Percentiles rank a stretch among this genome's conserved stretches.
Evolutionary conservation across 2,113 vertebrate genomes (phyloP).

Genomic region (Budorcas taxicolor): DNA sequence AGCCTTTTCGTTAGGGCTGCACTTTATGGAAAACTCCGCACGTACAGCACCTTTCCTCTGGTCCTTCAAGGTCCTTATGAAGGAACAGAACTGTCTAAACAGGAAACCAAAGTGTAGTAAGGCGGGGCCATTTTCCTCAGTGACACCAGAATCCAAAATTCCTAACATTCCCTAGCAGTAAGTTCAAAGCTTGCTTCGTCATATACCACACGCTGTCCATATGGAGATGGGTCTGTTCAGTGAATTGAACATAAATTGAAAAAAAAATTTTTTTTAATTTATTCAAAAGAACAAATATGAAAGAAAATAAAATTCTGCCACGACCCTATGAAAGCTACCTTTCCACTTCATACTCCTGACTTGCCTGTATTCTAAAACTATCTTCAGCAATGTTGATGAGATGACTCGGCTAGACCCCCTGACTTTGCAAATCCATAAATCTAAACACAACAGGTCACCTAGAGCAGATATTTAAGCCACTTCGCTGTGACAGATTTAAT

Average conservation of each 20-base stretch:
- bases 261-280: not conserved
- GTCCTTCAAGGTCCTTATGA: not conserved
- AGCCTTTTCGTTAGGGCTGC: not conserved
- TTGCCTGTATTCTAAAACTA: not conserved
- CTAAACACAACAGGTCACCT: not conserved
- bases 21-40: constrained; percentile 14
- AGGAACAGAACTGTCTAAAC: constrained; percentile 45
- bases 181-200: not conserved
- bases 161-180: constrained; percentile 36
- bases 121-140: not conserved
- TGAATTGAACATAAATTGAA: not conserved
- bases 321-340: not conserved
- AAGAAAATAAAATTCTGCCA: constrained; percentile 5
- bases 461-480: not conserved
- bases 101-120: constrained; percentile 13
- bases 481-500: not conserved
- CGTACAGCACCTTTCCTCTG: not conserved
- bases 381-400: not conserved
- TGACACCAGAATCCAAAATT: constrained; percentile 28
- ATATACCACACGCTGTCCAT: not conserved
- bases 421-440: not conserved
- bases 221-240: not conserved
- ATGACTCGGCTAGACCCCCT: not conserved
- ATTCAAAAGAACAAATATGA: not conserved
- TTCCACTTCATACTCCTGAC: not conserved